Percentiles rank a stretch among this genome's conserved stretches.
These are phyloP conservation scores for Drosophila rubida DNA, from an alignment of 2,888 invertebrate genomes.

Conservation along the genomic window DNA sequence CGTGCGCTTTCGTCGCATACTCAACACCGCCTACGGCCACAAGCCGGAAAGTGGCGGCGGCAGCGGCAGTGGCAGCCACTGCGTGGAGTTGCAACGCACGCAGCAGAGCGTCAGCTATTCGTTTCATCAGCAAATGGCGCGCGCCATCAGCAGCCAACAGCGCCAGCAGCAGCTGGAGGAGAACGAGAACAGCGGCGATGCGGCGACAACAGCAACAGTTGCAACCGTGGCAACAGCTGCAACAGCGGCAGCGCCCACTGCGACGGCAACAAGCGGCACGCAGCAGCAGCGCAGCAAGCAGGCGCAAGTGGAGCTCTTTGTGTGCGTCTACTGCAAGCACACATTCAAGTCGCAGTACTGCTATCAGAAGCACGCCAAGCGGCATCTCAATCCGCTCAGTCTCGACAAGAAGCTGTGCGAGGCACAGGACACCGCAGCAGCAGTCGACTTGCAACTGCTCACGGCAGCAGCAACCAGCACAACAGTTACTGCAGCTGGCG, in stretches of 20 bases:
- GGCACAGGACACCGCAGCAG: constrained; percentile 5
- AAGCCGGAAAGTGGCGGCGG: constrained; percentile 81
- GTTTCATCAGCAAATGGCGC: constrained; percentile 85
- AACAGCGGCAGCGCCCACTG: constrained; percentile 26
- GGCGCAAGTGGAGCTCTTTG: constrained; percentile 85
- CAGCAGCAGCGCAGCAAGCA: constrained; percentile 47
- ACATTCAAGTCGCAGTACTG: constrained; percentile 94
- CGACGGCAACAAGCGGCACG: no score
- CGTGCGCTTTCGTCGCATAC: constrained; percentile 92
- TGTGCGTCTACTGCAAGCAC: constrained; percentile 91
- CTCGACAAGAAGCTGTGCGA: constrained; percentile 77
- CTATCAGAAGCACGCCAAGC: constrained; percentile 91
- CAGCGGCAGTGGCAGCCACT: background rate
- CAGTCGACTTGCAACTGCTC: constrained; percentile 4
- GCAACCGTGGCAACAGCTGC: constrained; percentile 32
- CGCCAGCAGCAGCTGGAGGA: constrained; percentile 75
- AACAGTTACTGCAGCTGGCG: constrained; percentile 6
- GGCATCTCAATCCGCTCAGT: constrained; percentile 88
- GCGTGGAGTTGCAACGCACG: constrained; percentile 67
- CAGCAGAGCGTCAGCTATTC: constrained; percentile 84
- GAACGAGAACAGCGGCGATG: constrained; percentile 51
- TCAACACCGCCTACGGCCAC: constrained; percentile 91
- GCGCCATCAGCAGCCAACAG: constrained; percentile 83
- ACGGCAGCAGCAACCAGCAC: constrained; percentile 5
- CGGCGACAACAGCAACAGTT: constrained; percentile 63